Conservation (phyloP, 2,888 invertebrate species). For the Rosalia funebris region DNA sequence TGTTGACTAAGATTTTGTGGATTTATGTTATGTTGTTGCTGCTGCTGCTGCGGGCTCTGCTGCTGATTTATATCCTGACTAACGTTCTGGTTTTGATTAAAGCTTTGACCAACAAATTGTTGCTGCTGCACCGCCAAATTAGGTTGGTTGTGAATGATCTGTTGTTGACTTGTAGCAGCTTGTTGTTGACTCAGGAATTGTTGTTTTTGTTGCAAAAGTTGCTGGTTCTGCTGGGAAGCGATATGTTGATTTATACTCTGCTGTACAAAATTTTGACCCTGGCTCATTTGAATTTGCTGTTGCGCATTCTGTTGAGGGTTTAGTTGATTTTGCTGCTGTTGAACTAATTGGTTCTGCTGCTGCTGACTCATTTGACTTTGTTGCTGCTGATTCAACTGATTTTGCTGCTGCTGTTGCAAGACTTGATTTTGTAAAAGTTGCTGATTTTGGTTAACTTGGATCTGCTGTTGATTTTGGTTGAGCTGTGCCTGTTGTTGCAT, state of each 20-base stretch:
- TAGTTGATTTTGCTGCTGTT: conserved; percentile 56
- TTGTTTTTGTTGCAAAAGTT: conserved; percentile 46
- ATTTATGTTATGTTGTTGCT: conserved; percentile 11
- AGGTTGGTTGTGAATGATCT: conserved; percentile 67
- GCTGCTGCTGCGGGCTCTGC: conserved; percentile 32
- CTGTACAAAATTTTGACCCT: conserved; percentile 41
- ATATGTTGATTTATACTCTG: conserved; percentile 41
- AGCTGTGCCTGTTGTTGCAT: conserved; percentile 62
- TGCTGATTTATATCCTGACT: conserved; percentile 33
- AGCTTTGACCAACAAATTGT: conserved; percentile 64
- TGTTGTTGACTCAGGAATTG: conserved; percentile 43
- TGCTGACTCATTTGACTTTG: conserved; percentile 51
- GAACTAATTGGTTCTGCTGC: conserved; percentile 67
- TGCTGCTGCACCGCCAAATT: conserved; percentile 61
- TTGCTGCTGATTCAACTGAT: conserved; percentile 66
- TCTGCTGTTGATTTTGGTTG: conserved; percentile 60
- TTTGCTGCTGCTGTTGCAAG: conserved; percentile 63
- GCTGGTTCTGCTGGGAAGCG: conserved; percentile 43
- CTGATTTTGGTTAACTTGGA: conserved; percentile 32
- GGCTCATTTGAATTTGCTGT: conserved; percentile 42
- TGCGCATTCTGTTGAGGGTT: conserved; percentile 56
- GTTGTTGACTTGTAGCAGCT: conserved; percentile 54
- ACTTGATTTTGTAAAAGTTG: conserved; percentile 34
- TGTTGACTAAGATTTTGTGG: conserved; percentile 38
- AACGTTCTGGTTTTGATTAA: conserved; percentile 35